Evolutionary conservation across 2,113 vertebrate genomes (phyloP).

Genomic region (Mus pahari): DNA sequence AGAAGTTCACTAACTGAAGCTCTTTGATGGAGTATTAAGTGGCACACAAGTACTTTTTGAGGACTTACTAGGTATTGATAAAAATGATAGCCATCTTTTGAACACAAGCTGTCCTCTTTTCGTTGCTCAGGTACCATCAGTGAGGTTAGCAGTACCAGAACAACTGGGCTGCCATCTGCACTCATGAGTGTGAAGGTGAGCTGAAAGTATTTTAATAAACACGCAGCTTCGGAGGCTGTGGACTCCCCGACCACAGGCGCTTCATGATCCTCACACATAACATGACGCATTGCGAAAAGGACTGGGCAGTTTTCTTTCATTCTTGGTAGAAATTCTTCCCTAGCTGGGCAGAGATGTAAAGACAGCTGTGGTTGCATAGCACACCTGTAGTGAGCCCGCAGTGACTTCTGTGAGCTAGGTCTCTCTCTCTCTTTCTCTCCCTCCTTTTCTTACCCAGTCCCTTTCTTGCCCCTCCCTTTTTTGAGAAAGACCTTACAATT

Average conservation of each 20-base stretch:
- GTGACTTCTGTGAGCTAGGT: not conserved
- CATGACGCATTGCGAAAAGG: constrained; percentile 22
- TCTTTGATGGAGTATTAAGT: constrained; percentile 71
- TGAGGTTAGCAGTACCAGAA: not conserved
- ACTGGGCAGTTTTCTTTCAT: not conserved
- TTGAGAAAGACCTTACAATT: not conserved
- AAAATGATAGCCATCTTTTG: not conserved
- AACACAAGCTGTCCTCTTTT: not conserved
- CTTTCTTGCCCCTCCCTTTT: not conserved
- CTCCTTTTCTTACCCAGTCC: not conserved
- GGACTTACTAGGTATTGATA: constrained; percentile 34
- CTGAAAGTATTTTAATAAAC: constrained; percentile 16
- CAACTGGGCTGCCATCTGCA: not conserved
- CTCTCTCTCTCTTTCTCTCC: too few species aligned
- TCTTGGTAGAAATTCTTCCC: constrained; percentile 18
- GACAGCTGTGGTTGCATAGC: not conserved
- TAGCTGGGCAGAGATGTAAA: not conserved
- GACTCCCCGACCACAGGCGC: not conserved
- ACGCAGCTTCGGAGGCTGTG: not conserved
- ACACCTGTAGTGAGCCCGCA: not conserved
- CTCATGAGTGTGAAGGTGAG: not conserved
- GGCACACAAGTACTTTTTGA: constrained; percentile 42
- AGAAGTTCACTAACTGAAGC: constrained; percentile 73
- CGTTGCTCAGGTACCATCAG: not conserved
- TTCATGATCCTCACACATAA: not conserved